Base-by-base conservation (phyloP, 1,140 invertebrate species). In the Drosophila trapezifrons region DNA sequence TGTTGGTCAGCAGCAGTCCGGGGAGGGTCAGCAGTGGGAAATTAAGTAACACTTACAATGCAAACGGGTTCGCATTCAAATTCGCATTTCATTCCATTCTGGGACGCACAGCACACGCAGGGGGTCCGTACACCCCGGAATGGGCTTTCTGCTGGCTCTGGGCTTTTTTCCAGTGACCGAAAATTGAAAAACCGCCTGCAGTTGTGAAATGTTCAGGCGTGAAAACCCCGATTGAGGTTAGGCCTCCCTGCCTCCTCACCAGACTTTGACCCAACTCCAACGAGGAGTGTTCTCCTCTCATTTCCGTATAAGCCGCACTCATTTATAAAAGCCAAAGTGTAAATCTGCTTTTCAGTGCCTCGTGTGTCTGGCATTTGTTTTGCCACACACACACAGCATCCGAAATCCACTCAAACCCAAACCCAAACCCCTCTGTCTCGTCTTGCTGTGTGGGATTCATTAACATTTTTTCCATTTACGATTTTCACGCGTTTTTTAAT, bases 181-280 rank as follows among this genome's bases (percentile, higher is more conserved):
- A 87, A 87, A 87, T 89, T 87, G 77, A 84, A 87, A 86, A 87
- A 87, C 73, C 84, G 84, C 84, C 84, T 89, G 84, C 84, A 87
- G 84, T 87, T 87, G 83, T 89, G 82, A 89, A 87, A 87, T 89
- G 84, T 87, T 87, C 76, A 83, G 84, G 84, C 80, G 84, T 87
- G 84, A 87, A 87, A 87, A 80, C 84, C 84, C 70, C 76, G 76
- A 76, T 87, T 89, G 84, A 89, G 84, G 82, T 86, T 79, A 66
- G 46, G 54, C 51, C 37, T n/a, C 22, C 27, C 12, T 42, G 17
- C 3, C 9, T 51, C 22, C 10, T n/a, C 7, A 12, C 4, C 20
- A n/a, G 0, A 3, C 37, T 6, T n/a, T 35, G 27, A 18, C 10
- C 10, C 17, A 51, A 9, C 17, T 18, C 27, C 17, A 35, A 15